These are phyloP conservation scores for Triplophysa dalaica DNA, from an alignment of 2,113 vertebrate genomes.

Conservation along the genomic window DNA sequence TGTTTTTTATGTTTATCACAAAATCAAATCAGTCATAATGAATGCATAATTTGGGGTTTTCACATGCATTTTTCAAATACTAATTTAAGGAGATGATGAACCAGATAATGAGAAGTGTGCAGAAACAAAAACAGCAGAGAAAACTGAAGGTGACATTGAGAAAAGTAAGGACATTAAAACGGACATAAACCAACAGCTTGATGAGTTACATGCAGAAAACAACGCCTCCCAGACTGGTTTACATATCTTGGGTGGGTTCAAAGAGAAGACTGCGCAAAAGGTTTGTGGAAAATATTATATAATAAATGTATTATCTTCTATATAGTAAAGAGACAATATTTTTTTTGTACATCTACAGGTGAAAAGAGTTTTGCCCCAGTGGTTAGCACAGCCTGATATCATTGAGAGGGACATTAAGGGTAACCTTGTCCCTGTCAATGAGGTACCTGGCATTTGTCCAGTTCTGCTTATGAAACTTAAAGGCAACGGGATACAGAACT, in stretches of 20 bases:
- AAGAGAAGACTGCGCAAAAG: conserved; percentile 71
- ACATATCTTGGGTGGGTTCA: conserved; percentile 77
- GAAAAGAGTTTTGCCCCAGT: conserved; percentile 83
- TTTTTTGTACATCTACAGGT: conserved; percentile 68
- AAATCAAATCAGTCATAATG: too few relatives aligned
- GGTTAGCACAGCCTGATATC: conserved; percentile 84
- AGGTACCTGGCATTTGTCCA: conserved; percentile 77
- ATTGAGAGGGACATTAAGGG: conserved; percentile 80
- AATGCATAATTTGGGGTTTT: too few relatives aligned
- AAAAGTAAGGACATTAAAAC: conserved; percentile 4
- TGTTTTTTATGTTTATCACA: too few relatives aligned
- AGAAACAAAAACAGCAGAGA: conserved; percentile 17
- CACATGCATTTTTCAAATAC: neutral
- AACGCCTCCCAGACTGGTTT: conserved; percentile 54
- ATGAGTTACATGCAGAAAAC: conserved; percentile 30
- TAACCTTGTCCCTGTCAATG: conserved; percentile 73
- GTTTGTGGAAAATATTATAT: conserved; percentile 56
- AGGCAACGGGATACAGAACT: conserved; percentile 76
- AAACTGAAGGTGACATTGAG: neutral
- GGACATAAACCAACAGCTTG: conserved; percentile 8
- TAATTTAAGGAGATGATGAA: neutral
- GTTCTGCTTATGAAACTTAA: conserved; percentile 78
- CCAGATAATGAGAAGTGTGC: neutral
- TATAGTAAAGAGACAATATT: neutral
- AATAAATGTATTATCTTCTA: neutral